Base-by-base conservation (phyloP, 1,140 invertebrate species). In the Neodiprion fabricii region DNA sequence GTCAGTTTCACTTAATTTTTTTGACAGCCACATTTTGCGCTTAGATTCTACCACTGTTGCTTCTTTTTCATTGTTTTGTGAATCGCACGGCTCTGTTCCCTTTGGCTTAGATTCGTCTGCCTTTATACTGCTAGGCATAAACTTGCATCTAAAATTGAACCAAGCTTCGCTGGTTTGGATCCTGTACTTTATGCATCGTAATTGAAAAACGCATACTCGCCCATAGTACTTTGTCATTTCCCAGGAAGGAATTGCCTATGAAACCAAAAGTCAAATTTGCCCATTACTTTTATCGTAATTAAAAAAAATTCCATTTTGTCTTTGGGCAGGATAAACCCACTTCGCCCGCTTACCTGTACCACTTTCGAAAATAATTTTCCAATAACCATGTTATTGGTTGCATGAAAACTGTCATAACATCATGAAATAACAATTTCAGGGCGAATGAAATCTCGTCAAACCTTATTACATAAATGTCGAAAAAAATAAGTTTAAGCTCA, bases 201-300 rank as follows among this genome's bases (percentile, higher is more conserved):
- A 71, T 76, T 83, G 80, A 77, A 77, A 82, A 40, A 78, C 71
- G 69, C 77, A 78, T 48, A 82, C 78, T 78, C 74, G 77, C 53
- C 81, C 80, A 67, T 83, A 83, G 76, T 83, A 83, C 77, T 83
- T 83, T 67, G 79, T 82, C n/a, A 79, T 74, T 78, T 83, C 81
- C 81, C 80, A 82, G 72, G 80, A 79, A 72, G 79, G 78, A 66
- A 76, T 53, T 40, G 73, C 72, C 71, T 76, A 47, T 8, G 71
- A 73, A 66, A 61, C 48, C 21, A 53, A 65, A 21, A 21, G 8
- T 71, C 12, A 47, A 17, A 17, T n/a, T 47, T 48, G 9, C 12
- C 4, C 8, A 48, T 48, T 14, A 12, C 14, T 65, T 47, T 12
- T 14, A 21, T 71, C 14, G 21, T n/a, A 48, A n/a, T 47, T 71